Percentiles rank a stretch among this genome's conserved stretches.
phyloP scores from a whole-genome alignment of 2,888 invertebrate species.

The Elaeidobius kamerunicus region DNA sequence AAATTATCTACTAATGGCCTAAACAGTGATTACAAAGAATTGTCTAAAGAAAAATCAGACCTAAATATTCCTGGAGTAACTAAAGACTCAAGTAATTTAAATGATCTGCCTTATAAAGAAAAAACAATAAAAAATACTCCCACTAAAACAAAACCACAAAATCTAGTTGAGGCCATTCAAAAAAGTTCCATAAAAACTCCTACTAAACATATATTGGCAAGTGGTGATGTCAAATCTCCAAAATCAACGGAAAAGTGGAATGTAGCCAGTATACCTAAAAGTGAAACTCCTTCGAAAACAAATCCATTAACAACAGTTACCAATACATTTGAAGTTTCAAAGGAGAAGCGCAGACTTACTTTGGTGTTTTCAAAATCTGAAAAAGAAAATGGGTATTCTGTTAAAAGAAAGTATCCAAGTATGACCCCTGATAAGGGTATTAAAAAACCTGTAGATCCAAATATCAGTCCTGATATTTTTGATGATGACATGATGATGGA shows the following conservation, averaged over 20 bases:
- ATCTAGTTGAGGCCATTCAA: too few relatives aligned
- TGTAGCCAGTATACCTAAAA: not conserved
- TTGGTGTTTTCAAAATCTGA: conserved; percentile 35
- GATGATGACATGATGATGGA: conserved; percentile 48
- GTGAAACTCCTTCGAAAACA: not conserved
- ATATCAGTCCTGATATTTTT: conserved; percentile 61
- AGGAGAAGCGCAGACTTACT: conserved; percentile 28
- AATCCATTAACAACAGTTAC: not conserved
- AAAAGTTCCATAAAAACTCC: too few relatives aligned
- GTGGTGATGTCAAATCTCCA: conserved; percentile 1
- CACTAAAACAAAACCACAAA: too few relatives aligned
- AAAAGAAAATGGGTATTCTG: conserved; percentile 36
- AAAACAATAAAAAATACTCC: too few relatives aligned
- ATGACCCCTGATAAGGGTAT: conserved; percentile 41
- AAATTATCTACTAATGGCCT: not conserved
- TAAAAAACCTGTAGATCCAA: conserved; percentile 35
- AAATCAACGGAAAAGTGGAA: not conserved
- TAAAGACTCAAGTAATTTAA: too few relatives aligned
- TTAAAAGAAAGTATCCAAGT: conserved; percentile 35
- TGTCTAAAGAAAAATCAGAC: not conserved
- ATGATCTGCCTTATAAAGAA: too few relatives aligned
- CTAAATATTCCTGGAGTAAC: too few relatives aligned
- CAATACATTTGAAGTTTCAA: conserved; percentile 10
- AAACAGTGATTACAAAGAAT: not conserved
- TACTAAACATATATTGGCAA: too few relatives aligned